Conservation (phyloP, 1,140 invertebrate species). For the Drosophila pandora region DNA sequence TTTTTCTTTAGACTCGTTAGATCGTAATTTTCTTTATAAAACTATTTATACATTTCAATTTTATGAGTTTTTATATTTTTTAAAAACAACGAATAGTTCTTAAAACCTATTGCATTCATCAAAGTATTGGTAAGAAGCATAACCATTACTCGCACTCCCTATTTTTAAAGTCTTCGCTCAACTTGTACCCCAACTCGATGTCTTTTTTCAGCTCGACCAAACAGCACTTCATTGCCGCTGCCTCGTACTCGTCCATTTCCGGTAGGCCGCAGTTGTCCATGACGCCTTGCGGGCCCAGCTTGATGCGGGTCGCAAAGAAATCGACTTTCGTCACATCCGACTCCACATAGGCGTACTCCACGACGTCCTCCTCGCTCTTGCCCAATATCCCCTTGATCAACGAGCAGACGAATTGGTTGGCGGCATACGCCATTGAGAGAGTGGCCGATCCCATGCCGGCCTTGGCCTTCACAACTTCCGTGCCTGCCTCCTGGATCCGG, state of each 20-base stretch:
- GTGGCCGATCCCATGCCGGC: conserved; percentile 98
- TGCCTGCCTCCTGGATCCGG: conserved; percentile 97
- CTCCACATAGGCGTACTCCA: conserved; percentile 96
- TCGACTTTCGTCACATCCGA: conserved; percentile 93
- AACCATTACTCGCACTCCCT: neutral
- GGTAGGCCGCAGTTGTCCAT: conserved; percentile 96
- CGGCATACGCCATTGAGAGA: conserved; percentile 98
- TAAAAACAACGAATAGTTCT: neutral
- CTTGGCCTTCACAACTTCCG: conserved; percentile 99
- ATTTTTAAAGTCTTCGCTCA: conserved; percentile 6
- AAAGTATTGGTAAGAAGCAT: no score
- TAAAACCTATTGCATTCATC: no score
- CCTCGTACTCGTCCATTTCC: conserved; percentile 92
- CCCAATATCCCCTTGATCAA: conserved; percentile 92
- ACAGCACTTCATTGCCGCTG: conserved; percentile 91
- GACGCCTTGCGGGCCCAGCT: conserved; percentile 95
- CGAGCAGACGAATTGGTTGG: conserved; percentile 93
- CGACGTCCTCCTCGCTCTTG: conserved; percentile 88
- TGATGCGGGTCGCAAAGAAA: conserved; percentile 96
- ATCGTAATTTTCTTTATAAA: no score
- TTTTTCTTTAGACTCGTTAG: no score
- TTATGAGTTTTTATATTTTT: neutral
- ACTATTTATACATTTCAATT: neutral
- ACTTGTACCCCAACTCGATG: conserved; percentile 95
- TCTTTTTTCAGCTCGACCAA: conserved; percentile 96